Base-by-base conservation (phyloP, 2,113 vertebrate genomes). In the Cariama cristata region DNA sequence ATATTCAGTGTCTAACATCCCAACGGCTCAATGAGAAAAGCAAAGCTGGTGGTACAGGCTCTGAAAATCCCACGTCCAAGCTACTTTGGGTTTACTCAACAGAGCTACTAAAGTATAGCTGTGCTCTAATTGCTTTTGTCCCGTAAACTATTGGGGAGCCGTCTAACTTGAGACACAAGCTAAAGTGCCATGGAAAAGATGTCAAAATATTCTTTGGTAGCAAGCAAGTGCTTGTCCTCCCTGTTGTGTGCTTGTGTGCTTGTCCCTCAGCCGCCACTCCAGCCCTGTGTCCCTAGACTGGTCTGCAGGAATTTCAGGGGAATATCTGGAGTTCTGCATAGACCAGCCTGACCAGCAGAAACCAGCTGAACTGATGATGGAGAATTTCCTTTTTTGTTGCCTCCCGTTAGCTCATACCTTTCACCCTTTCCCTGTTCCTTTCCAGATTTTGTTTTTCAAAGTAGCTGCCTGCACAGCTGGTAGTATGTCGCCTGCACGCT, bases 1-100 rank as follows among this genome's bases (percentile, higher is more conserved):
- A 3, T 42, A 40, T 63, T 88, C 4, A 2, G 42, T 62, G 33
- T 79, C 82, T 82, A 14, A 62, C 38, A 53, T 73, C 67, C 66
- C 71, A 73, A 12, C 0, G 0, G 21, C 72, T 97, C 72, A 35
- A 21, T 1, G 27, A 80, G 58, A 55, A 72, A 63, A 94, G 71
- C 49, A 88, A 92, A 93, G 63, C 30, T 71, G 24, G 18, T 56
- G 38, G 40, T 67, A 4, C 23, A 28, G 67, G 14, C 47, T 67
- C 59, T 52, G 88, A 40, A 84, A 95, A 90, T 59, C 50, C 44
- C 52, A 63, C 0, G 0, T 42, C 42, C 0, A 0, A 60, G 19
- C 40, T 82, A 16, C 56, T 93, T 81, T 4, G 33, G 10, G 24
- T 81, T 90, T 83, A 56, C 72, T 72, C 72, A 63, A 17, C 1